A percentile compares a stretch with the other conserved stretches of the same genome.
phyloP scores from a whole-genome alignment of 2,888 invertebrate genomes.

The Ornithoptera priamus region DNA sequence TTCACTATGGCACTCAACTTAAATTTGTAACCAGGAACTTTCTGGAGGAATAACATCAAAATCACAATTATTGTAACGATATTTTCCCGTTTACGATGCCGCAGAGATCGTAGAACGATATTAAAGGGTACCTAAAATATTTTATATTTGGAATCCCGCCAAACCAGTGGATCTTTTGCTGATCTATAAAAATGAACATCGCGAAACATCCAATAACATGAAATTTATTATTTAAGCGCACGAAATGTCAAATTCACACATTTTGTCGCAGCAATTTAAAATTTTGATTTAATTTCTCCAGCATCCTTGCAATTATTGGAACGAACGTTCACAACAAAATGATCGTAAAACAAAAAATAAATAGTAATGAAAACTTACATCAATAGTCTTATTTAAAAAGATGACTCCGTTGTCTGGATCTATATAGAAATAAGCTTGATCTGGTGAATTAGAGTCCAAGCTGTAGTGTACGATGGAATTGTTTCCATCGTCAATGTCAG shows the following conservation, averaged over 20 bases:
- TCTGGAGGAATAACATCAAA: conserved; percentile 61
- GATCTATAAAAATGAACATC: conserved; percentile 26
- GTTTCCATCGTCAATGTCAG: conserved; percentile 94
- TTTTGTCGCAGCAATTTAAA: not conserved
- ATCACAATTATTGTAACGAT: conserved; percentile 29
- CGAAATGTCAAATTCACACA: conserved; percentile 8
- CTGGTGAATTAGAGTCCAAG: conserved; percentile 71
- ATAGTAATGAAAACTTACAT: conserved; percentile 71
- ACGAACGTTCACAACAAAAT: conserved; percentile 6
- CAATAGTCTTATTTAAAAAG: conserved; percentile 83
- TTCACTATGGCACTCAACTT: conserved; percentile 87
- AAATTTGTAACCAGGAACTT: conserved; percentile 82
- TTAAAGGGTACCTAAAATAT: conserved; percentile 29
- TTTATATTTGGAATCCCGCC: conserved; percentile 28
- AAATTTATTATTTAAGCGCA: conserved; percentile 17
- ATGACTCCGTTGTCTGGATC: conserved; percentile 92
- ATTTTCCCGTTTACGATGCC: conserved; percentile 28
- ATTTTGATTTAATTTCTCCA: not conserved
- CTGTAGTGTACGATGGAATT: conserved; percentile 92
- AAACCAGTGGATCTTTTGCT: conserved; percentile 23
- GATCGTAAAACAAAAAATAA: conserved; percentile 1
- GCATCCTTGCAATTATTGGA: not conserved
- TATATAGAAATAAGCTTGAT: conserved; percentile 87
- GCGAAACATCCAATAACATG: conserved; percentile 25
- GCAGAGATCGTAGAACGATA: conserved; percentile 26